phyloP scores from a whole-genome alignment of 2,888 invertebrate genomes.

The Luffia ferchaultella region DNA sequence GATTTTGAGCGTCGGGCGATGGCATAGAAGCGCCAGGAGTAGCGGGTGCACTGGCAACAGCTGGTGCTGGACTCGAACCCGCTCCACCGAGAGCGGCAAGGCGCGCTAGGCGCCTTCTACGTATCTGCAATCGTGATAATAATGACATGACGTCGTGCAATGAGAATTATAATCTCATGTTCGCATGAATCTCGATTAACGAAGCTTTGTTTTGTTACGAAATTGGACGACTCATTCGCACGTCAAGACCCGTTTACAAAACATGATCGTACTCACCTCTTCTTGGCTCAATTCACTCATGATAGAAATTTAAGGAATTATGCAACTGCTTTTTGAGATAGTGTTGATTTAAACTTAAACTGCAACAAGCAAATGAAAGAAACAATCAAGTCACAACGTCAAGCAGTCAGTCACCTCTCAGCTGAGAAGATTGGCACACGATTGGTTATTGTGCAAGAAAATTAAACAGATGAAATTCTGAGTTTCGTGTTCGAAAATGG shows the following conservation, averaged over 20 bases:
- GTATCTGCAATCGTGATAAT: slow-evolving; percentile 66
- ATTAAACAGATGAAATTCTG: slow-evolving; percentile 15
- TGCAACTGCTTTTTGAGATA: slow-evolving; percentile 9
- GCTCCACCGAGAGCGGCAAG: slow-evolving; percentile 69
- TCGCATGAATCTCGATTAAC: slow-evolving; percentile 18
- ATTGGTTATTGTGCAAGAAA: slow-evolving; percentile 1
- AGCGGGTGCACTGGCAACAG: slow-evolving; percentile 53
- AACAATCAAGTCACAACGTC: slow-evolving; percentile 50
- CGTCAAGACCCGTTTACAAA: slow-evolving; percentile 47
- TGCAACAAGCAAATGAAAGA: slow-evolving; percentile 31
- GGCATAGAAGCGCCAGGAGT: slow-evolving; percentile 47
- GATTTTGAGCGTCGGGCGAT: slow-evolving; percentile 26
- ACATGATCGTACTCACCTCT: slow-evolving; percentile 74
- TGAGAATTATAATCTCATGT: background rate
- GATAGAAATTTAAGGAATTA: slow-evolving; percentile 15
- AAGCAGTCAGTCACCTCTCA: slow-evolving; percentile 57
- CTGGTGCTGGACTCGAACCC: slow-evolving; percentile 46
- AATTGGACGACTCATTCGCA: slow-evolving; percentile 60
- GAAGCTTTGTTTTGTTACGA: slow-evolving; percentile 65
- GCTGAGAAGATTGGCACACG: slow-evolving; percentile 34
- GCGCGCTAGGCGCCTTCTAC: slow-evolving; percentile 77
- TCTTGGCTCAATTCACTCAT: slow-evolving; percentile 91
- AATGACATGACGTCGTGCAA: background rate
- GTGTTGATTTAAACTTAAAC: background rate
- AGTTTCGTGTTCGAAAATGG: slow-evolving; percentile 47